These are phyloP conservation scores for Drosophila gunungcola DNA, from an alignment of 1,140 invertebrate genomes.

Conservation along the genomic window DNA sequence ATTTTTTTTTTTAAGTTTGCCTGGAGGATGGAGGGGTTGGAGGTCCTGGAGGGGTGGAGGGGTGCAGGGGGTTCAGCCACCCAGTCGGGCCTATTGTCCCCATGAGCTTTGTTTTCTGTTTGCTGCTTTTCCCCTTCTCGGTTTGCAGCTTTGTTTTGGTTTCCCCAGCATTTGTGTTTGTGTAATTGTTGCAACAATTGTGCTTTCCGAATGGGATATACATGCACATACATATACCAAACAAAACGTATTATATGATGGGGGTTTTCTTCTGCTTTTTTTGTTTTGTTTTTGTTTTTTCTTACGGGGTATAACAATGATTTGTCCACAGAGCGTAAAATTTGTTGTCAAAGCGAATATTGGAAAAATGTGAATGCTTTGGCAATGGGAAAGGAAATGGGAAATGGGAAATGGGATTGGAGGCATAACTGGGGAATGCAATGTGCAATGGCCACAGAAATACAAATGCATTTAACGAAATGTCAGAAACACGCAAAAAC, in stretches of 20 bases:
- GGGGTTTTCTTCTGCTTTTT: background rate
- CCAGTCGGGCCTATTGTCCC: slow-evolving; percentile 39
- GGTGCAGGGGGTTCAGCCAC: background rate
- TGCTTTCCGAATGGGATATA: slow-evolving; percentile 47
- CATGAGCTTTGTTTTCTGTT: slow-evolving; percentile 48
- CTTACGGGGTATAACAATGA: slow-evolving; percentile 27
- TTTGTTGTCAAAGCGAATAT: slow-evolving; percentile 39
- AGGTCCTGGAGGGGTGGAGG: background rate
- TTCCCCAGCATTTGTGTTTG: slow-evolving; percentile 63
- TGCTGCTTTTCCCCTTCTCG: slow-evolving; percentile 14
- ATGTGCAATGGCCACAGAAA: background rate
- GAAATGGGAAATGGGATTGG: background rate
- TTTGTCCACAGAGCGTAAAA: slow-evolving; percentile 44
- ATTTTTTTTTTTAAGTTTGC: background rate
- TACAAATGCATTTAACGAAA: slow-evolving; percentile 33
- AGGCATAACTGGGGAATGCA: slow-evolving; percentile 19
- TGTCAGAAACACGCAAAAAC: slow-evolving; percentile 37
- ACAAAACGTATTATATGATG: slow-evolving; percentile 12
- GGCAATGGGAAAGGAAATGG: background rate
- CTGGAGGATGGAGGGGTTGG: background rate
- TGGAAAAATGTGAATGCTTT: slow-evolving; percentile 5
- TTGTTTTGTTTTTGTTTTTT: background rate
- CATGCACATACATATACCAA: background rate
- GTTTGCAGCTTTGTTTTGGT: slow-evolving; percentile 56
- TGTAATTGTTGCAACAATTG: slow-evolving; percentile 80